These are phyloP conservation scores for Formica exsecta DNA, from an alignment of 1,140 invertebrate genomes.

Conservation along the genomic window DNA sequence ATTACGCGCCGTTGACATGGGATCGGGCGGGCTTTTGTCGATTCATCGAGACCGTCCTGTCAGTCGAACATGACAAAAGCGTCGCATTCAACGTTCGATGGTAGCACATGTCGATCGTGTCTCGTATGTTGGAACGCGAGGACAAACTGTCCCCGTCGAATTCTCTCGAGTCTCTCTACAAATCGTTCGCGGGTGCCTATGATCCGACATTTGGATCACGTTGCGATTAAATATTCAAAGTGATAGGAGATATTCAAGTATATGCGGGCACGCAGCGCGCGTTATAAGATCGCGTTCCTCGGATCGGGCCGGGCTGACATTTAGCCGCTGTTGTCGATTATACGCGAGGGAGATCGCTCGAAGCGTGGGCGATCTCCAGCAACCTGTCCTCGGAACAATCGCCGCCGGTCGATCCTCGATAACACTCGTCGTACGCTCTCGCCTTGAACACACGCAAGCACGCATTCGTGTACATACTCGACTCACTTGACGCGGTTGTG, in stretches of 20 bases:
- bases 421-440: slow-evolving; percentile 61
- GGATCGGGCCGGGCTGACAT: slow-evolving; percentile 67
- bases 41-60: slow-evolving; percentile 31
- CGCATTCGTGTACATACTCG: slow-evolving; percentile 19
- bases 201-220: slow-evolving; percentile 70
- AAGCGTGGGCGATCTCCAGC: slow-evolving; percentile 74
- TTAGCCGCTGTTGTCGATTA: slow-evolving; percentile 70
- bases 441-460: slow-evolving; percentile 57
- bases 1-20: slow-evolving; percentile 41
- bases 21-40: slow-evolving; percentile 39
- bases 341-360: slow-evolving; percentile 58
- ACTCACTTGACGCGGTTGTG: slow-evolving; percentile 62
- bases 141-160: slow-evolving; percentile 5
- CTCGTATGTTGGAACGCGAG: background rate
- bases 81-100: slow-evolving; percentile 20
- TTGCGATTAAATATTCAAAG: slow-evolving; percentile 73
- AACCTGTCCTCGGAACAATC: slow-evolving; percentile 76
- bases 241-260: too few relatives aligned
- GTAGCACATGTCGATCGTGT: slow-evolving; percentile 18
- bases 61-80: slow-evolving; percentile 18
- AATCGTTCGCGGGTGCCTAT: background rate
- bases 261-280: slow-evolving; percentile 40
- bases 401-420: slow-evolving; percentile 74
- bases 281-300: slow-evolving; percentile 29
- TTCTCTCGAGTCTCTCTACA: background rate